These are phyloP conservation scores for Pseudomyrmex dendroicus DNA, from an alignment of 1,140 invertebrate species.

Conservation along the genomic window DNA sequence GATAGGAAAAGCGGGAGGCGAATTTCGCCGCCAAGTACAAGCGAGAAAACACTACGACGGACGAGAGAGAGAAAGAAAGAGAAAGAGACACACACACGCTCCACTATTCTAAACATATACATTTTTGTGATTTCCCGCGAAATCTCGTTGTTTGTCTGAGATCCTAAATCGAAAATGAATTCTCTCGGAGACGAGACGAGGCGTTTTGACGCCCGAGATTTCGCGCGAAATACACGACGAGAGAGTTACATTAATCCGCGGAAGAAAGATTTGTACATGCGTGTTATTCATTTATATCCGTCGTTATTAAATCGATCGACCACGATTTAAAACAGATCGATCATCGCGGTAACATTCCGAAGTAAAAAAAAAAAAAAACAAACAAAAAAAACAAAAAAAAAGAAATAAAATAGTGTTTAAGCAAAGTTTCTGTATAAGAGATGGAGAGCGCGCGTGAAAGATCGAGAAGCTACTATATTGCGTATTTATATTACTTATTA, in stretches of 20 bases:
- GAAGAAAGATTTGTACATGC: slow-evolving; percentile 15
- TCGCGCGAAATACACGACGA: slow-evolving; percentile 37
- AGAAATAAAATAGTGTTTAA: slow-evolving; percentile 41
- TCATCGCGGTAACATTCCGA: slow-evolving; percentile 60
- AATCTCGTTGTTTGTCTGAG: slow-evolving; percentile 29
- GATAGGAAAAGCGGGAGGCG: slow-evolving; percentile 49
- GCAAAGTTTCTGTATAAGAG: slow-evolving; percentile 25
- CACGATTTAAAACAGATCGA: not conserved
- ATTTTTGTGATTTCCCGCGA: slow-evolving; percentile 36
- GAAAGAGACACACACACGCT: not conserved
- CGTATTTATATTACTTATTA: slow-evolving; percentile 69
- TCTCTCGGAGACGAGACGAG: slow-evolving; percentile 13
- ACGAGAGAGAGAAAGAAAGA: slow-evolving; percentile 14
- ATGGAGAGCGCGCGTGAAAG: not conserved
- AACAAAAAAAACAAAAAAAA: no score
- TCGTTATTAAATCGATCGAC: slow-evolving; percentile 4
- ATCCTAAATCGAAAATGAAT: slow-evolving; percentile 11
- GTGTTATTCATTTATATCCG: slow-evolving; percentile 52
- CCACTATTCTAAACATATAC: slow-evolving; percentile 24
- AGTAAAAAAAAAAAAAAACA: not conserved
- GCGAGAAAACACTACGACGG: slow-evolving; percentile 52
- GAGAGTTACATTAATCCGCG: slow-evolving; percentile 15
- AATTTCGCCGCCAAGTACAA: slow-evolving; percentile 56
- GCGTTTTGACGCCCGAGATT: not conserved
- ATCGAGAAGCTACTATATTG: slow-evolving; percentile 12